Conservation (phyloP, 2,888 invertebrate species). For the Meghimatium bilineatum region DNA sequence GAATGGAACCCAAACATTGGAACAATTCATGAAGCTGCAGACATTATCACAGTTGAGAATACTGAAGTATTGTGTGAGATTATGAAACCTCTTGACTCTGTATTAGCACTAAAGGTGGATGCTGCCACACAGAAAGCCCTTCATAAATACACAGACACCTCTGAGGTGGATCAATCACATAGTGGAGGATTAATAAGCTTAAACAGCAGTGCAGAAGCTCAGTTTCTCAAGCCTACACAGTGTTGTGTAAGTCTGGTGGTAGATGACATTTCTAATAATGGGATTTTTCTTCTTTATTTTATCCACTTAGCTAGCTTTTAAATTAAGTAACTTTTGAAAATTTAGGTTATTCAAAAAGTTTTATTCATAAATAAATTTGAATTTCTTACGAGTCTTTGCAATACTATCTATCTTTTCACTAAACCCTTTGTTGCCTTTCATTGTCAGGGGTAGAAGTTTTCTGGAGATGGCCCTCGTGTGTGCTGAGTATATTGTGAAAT, state of each 20-base stretch:
- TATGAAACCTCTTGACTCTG: conserved; percentile 1
- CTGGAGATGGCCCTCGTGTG: too few species aligned
- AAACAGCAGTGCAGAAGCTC: conserved; percentile 17
- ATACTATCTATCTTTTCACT: too few species aligned
- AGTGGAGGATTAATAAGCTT: conserved; percentile 22
- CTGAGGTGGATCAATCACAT: neutral
- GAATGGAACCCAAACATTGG: conserved; percentile 20
- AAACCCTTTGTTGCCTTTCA: too few species aligned
- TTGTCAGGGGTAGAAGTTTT: too few species aligned
- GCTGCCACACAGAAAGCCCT: neutral
- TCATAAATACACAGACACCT: neutral
- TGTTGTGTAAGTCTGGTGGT: conserved; percentile 45
- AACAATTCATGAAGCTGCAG: neutral
- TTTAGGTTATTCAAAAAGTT: too few species aligned
- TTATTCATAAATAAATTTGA: too few species aligned
- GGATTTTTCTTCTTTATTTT: too few species aligned
- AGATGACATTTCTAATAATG: too few species aligned
- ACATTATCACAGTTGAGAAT: neutral
- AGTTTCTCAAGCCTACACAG: conserved; percentile 45
- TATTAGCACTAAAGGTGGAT: neutral
- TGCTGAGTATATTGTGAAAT: too few species aligned
- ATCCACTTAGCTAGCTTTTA: too few species aligned
- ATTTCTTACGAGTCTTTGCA: too few species aligned
- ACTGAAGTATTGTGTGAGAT: conserved; percentile 9
- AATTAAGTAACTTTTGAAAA: too few species aligned